Evolutionary conservation across 1,140 invertebrate species (phyloP), one percentile per base, ranked within the genome.

Genomic region (Colletes gigas): DNA sequence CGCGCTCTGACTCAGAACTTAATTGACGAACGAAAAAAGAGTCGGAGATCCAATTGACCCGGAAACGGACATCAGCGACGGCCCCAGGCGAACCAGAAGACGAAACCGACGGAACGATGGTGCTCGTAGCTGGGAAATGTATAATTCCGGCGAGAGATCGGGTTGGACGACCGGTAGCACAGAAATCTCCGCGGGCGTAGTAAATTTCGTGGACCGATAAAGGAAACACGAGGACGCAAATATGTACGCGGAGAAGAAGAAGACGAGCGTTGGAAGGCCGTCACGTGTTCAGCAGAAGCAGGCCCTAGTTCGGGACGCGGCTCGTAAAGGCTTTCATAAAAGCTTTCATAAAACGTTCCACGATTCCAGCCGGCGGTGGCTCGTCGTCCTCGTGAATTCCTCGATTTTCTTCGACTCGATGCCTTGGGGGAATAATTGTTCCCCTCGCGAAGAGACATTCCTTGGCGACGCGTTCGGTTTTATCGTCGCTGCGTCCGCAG

Each of bases 241-340:
- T 67, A 50, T 60, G 21, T 44, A 60, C n/a, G 39, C 57, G 52
- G 57, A 82, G 59, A 67, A 47, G 63, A 69, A 39, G 71, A 79
- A 54, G 65, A 83, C 14, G 50, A 80, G 54, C n/a, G 52, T 9
- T 4, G 21, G 57, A 71, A 47, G 62, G 39, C 55, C 47, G 59
- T 84, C 90, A 91, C 89, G 89, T 90, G 89, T 90, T 88, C 88
- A 89, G 82, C 89, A 90, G 90, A 88, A 90, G 88, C 86, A 78
- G 84, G 67, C 66, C 81, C 69, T 74, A 82, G 79, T 78, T 85
- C 71, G 66, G 57, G 54, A 81, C 71, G 54, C 66, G 59, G 82
- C 88, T 91, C 91, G 90, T 92, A 91, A 92, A 91, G 88, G 83
- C 89, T 90, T 91, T 91, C 90, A 91, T 92, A 91, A 92, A 92